phyloP scores from a whole-genome alignment of 2,113 vertebrate genomes.

The Phylloscopus trochiloides region DNA sequence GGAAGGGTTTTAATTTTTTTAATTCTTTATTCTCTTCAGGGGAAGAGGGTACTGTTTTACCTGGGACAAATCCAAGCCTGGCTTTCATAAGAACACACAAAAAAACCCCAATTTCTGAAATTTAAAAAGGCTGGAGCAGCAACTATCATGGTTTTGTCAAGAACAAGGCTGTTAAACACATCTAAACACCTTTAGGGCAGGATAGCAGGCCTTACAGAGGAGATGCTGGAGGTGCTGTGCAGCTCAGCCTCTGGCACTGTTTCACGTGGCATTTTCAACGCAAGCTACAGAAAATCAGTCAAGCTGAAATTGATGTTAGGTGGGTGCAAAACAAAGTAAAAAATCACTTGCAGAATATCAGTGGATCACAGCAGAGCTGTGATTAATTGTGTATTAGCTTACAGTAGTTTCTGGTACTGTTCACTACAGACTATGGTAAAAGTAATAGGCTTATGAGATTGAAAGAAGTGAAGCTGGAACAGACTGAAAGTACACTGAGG shows the following conservation, averaged over 20 bases:
- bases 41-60: background rate
- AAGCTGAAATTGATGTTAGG: background rate
- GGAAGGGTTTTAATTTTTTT: accelerated
- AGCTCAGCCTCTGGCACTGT: background rate
- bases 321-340: background rate
- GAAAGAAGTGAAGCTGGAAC: background rate
- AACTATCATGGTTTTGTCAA: background rate
- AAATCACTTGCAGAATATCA: background rate
- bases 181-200: background rate
- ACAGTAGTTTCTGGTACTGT: background rate
- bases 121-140: background rate
- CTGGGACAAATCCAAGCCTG: background rate
- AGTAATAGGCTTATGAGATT: background rate
- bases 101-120: background rate
- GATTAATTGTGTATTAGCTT: background rate
- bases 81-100: background rate
- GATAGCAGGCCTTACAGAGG: background rate
- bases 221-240: background rate
- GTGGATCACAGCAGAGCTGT: background rate
- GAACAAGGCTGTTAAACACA: background rate
- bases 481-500: background rate
- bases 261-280: background rate
- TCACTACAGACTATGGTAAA: background rate
- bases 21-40: background rate
- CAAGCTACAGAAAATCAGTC: background rate